Evolutionary conservation across 2,113 vertebrate genomes (phyloP), one percentile per base, ranked within the genome.

Genomic region (Tonatia bakeri): DNA sequence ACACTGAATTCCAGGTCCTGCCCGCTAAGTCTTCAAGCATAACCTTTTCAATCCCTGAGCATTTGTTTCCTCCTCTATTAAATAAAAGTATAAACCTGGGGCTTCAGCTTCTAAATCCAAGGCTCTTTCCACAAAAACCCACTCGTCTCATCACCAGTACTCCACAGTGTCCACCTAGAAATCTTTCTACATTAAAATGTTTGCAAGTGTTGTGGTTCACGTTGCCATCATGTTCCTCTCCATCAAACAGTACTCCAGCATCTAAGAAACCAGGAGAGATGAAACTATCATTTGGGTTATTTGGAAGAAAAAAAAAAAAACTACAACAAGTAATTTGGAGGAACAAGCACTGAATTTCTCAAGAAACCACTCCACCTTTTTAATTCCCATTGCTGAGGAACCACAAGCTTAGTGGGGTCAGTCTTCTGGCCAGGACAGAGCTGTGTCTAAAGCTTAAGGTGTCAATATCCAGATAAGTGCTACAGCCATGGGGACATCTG

Each of bases 401-500:
- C 1, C 61, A 12, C 61, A 14, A 15, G 61, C 61, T 64, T 61
- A 61, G 26, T 61, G 59, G 24, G 5, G 17, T 9, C 38, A 40
- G 38, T 43, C 40, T 9, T 50, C 0, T 1, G 31, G 28, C 16
- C 24, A 43, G 40, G 17, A n/a, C 5, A 76, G 47, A 70, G 11
- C 24, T 47, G 69, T 28, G 2, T 73, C 40, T 16, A 16, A 85
- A 79, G n/a, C 26, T 10, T 16, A 52, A 50, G 26, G 8, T 17
- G 17, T 85, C 36, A 8, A 0, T 2, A 17, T 20, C 22, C 80
- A 87, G 28, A 28, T 11, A 67, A 38, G n/a, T 0, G 16, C 26
- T 13, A 11, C 0, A 8, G 13, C 31, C 5, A 0, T 9, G 67
- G 47, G 20, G 38, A 24, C 1, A 28, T n/a, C 69, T 28, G n/a